Base-by-base conservation (phyloP, 64 coral and sea anemone genomes). In the Porites lutea region DNA sequence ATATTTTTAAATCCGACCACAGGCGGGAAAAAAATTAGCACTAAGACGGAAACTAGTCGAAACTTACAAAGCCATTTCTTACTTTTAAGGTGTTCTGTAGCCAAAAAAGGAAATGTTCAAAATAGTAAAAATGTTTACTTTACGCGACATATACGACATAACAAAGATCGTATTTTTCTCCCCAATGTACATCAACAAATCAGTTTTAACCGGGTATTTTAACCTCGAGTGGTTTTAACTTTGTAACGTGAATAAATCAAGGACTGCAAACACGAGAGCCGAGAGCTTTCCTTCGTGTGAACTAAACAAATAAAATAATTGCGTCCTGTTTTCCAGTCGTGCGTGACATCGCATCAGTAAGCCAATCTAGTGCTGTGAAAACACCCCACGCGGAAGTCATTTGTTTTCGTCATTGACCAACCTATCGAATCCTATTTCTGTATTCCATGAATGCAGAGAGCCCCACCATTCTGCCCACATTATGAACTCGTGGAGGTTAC, bases 351-450 rank as follows among this genome's bases (percentile, higher is more conserved):
- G 0, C 4, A 6, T 63, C 59, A 51, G 61, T 46, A 70, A 84
- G 19, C 45, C 63, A 84, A 68, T 84, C 59, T 9, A 19, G 9
- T 13, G 18, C 62, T 68, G 37, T 47, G 81, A 46, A 7, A 3
- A 52, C 62, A 69, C 81, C 81, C 62, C 81, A 83, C 81, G 19
- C 81, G 63, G 62, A 84, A 84, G 49, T 45, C 6, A 22, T 23
- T 84, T 84, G 48, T 84, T 68, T 53, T 69, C 62, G 63, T 84
- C 81, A 84, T 2, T 66, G 81, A 68, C 81, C 63, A 66, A 14
- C 81, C 81, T 68, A 37, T 37, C 27, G 27, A 37, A 37, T 37
- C 27, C 27, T 37, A 69, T 51, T 82, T 84, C 44, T 84, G 4
- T 8, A 84, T 84, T 15, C 3, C 18, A 22, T 50, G 62, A 84